Evolutionary conservation across 2,113 vertebrate species (phyloP), one percentile per base, ranked within the genome.

Genomic region (Antennarius striatus): DNA sequence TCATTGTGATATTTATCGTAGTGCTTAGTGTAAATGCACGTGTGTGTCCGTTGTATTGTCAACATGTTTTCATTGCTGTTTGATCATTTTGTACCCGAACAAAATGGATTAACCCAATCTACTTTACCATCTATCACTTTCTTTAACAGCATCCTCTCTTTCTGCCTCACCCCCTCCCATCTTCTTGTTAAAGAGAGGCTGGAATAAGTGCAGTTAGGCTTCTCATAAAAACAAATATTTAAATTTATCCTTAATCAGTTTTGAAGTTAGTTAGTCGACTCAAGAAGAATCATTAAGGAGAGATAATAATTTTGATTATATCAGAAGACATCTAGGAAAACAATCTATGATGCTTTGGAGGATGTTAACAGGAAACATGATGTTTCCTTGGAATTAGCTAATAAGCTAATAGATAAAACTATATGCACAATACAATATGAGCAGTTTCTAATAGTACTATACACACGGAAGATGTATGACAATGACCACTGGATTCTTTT

Each of bases 41-140:
- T 45, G 36, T 56, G 14, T 55, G 39, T 17, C 22, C 3, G 43
- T 45, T 45, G 39, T n/a, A 5, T n/a, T 79, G 29, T 69, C 4
- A n/a, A 22, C 51, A 63, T 71, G 70, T 75, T 81, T 71, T 68
- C 57, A 59, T 54, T 77, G 67, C 60, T 65, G 64, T 73, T 50
- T 56, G 62, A 83, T 82, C 70, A 54, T 68, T 85, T 81, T 76
- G 81, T 85, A 12, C 79, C 50, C 46, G 58, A 48, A 42, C 73
- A 68, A 84, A 86, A 30, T 83, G 81, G 81, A 86, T 87, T 80
- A 84, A 58, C 48, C 50, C 71, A 82, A 86, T 84, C 81, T 66
- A 73, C 67, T 87, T 75, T 63, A 77, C 64, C 69, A 61, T 73
- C 52, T 42, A 16, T 74, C 42, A 61, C n/a, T 12, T 13, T 43